phyloP scores from a whole-genome alignment of 2,113 vertebrate species.

The Uria aalge region DNA sequence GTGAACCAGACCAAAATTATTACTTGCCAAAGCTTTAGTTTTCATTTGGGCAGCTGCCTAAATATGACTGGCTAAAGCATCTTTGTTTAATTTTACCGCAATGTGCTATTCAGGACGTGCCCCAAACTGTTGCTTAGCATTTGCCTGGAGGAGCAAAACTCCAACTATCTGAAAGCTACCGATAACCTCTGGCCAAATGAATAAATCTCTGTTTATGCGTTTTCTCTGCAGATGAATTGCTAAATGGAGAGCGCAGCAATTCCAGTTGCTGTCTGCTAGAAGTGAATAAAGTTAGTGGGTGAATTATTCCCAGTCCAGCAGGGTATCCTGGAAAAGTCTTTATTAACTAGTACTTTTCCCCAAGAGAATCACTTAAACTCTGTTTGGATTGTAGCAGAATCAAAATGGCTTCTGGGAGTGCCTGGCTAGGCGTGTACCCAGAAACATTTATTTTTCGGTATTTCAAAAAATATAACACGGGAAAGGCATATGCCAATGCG shows the following conservation, averaged over 20 bases:
- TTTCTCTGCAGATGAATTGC: constrained; percentile 18
- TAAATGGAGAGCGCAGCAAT: not conserved
- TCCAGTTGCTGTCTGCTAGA: not conserved
- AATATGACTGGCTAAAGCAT: not conserved
- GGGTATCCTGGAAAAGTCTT: constrained; percentile 39
- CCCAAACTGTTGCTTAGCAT: constrained; percentile 6
- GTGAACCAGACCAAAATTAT: not conserved
- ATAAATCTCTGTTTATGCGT: not conserved
- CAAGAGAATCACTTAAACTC: not conserved
- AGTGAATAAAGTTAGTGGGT: not conserved
- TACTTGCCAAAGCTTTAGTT: not conserved
- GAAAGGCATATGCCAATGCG: not conserved
- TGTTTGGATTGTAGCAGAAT: not conserved
- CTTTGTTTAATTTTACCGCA: constrained; percentile 10
- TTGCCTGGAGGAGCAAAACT: constrained; percentile 25
- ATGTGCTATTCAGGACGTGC: not conserved
- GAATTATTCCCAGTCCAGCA: constrained; percentile 40
- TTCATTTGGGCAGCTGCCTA: not conserved
- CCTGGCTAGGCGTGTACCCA: not conserved
- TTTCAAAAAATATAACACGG: not conserved
- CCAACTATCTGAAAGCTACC: constrained; percentile 20
- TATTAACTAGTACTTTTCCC: constrained; percentile 33
- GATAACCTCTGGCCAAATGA: constrained; percentile 42
- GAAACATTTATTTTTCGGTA: not conserved
- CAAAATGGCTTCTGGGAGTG: not conserved